Percentiles rank a stretch among this genome's conserved stretches.
Conservation (phyloP, 2,113 vertebrate genomes). For the Charadrius vociferus region DNA sequence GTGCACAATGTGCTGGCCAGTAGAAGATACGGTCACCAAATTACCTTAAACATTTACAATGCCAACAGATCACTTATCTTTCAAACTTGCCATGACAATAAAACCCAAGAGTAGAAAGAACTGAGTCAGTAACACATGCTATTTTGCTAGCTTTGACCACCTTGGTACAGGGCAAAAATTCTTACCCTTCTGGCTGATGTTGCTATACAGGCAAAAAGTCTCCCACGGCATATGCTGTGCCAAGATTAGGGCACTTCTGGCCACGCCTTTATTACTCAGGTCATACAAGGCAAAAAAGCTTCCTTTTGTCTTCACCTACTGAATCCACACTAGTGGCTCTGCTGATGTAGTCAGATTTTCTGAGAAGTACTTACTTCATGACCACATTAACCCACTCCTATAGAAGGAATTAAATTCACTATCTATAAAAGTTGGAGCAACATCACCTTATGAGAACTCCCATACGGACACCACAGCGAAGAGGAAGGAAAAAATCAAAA, state of each 20-base stretch:
- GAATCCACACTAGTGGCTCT: neutral
- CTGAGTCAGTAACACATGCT: fast-evolving
- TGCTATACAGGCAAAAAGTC: neutral
- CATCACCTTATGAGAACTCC: neutral
- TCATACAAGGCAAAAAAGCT: neutral
- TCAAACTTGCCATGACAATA: neutral
- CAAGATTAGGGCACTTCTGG: neutral
- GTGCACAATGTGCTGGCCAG: neutral
- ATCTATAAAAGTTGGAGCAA: neutral
- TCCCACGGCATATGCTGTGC: neutral
- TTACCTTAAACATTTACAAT: neutral
- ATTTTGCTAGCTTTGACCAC: neutral
- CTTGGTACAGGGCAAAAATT: neutral
- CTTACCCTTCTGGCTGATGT: neutral
- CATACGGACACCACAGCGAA: neutral
- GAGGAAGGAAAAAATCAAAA: neutral
- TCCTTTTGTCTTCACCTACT: neutral
- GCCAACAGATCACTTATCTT: neutral
- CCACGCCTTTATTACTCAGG: neutral
- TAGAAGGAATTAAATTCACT: neutral
- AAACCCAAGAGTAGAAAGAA: neutral
- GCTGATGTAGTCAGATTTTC: neutral
- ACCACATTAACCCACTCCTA: neutral
- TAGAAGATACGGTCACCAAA: neutral
- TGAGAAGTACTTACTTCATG: neutral